phyloP scores from a whole-genome alignment of 1,140 invertebrate species.

The Babylonia areolata region DNA sequence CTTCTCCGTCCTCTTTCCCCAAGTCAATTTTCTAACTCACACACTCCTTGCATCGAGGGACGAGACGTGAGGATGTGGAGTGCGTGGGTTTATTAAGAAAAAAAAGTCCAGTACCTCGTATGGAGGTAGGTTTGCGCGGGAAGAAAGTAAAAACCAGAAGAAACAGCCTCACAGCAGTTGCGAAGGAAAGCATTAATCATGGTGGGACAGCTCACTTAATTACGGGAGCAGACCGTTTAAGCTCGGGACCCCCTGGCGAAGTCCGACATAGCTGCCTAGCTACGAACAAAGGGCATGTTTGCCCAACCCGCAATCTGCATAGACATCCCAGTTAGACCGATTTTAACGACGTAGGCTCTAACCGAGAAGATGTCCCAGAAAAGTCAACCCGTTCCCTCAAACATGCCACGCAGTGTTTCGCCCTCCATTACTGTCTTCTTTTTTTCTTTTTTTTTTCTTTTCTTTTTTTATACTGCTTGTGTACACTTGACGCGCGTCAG shows the following conservation, averaged over 20 bases:
- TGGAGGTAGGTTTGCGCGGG: background rate
- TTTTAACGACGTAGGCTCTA: background rate
- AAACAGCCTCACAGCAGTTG: background rate
- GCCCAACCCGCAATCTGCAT: background rate
- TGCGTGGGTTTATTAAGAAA: background rate
- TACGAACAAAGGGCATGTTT: conserved; percentile 25
- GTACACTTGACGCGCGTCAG: too few species aligned
- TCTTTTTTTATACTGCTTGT: too few species aligned
- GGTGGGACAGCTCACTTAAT: conserved; percentile 15
- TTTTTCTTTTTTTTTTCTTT: too few species aligned
- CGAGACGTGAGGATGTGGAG: too few species aligned
- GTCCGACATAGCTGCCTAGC: background rate
- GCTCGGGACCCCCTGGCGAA: background rate
- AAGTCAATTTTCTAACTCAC: too few species aligned
- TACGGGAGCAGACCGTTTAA: background rate
- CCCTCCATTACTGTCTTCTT: too few species aligned
- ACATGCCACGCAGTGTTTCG: background rate
- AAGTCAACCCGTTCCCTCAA: background rate
- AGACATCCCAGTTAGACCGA: conserved; percentile 1
- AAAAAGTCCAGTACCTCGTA: background rate
- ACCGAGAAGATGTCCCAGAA: background rate
- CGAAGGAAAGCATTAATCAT: background rate
- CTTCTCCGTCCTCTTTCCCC: too few species aligned
- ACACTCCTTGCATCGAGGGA: too few species aligned
- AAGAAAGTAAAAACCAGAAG: background rate